Evolutionary conservation across 2,797 vertebrate genomes (phyloP), one percentile per base, ranked within the genome.

Genomic region (Sebastes paucispinis): DNA sequence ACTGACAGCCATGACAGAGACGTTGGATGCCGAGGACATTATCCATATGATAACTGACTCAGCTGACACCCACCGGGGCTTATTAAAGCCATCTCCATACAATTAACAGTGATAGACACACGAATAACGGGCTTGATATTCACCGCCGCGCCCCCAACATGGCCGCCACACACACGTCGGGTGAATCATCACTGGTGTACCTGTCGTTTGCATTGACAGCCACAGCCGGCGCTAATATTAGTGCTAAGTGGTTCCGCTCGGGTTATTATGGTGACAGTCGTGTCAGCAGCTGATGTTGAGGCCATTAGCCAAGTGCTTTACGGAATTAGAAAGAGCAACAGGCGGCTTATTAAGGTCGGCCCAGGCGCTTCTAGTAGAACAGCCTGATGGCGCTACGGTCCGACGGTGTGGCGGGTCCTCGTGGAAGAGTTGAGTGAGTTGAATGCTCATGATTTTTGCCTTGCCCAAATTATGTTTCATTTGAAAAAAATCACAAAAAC

Each of bases 1-100:
- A 58, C 60, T 88, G 89, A 90, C 91, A 91, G 89, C 85, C 74
- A 54, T 86, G 86, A 81, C 90, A 82, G 69, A 83, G 78, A 66
- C 4, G 43, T 64, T 64, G 67, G 82, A 83, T 59, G 78, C 76
- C 27, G 69, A 81, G 70, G 78, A 82, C 73, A 72, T 89, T 88
- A 90, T 80, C 87, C 77, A 84, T 86, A 86, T 59, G 80, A 84
- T 91, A 90, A 88, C 75, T 54, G 86, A 81, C 71, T 87, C 52
- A 11, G 64, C 67, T 73, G 87, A 82, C 83, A 84, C 81, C 78
- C 70, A 32, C 14, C 58, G 72, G 81, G 81, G 79, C 81, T 87
- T 75, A 79, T 87, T 88, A 84, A 79, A 87, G 65, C 36, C 50
- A 54, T 47, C 76, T 75, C 69, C 24, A 16, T 65, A 52, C 80